These are phyloP conservation scores for Helogale parvula DNA, from an alignment of 2,113 vertebrate genomes.

Conservation along the genomic window DNA sequence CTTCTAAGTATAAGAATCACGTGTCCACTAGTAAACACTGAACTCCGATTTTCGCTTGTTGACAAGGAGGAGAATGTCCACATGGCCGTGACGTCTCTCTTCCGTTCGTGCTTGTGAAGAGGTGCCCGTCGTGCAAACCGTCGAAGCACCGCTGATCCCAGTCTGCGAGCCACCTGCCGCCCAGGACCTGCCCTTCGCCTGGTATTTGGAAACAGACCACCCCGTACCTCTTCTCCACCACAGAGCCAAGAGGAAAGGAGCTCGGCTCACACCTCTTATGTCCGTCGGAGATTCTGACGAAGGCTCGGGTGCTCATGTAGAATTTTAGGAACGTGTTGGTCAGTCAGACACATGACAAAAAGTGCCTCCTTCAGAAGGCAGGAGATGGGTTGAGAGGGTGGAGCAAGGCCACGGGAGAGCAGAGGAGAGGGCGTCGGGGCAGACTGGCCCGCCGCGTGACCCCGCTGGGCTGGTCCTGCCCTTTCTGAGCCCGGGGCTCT, in stretches of 20 bases:
- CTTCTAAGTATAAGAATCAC: rapidly evolving
- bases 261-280: rapidly evolving
- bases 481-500: no score
- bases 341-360: rapidly evolving
- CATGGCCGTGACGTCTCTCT: no score
- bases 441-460: background rate
- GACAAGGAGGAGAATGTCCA: background rate
- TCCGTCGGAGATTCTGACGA: background rate
- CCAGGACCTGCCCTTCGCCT: background rate
- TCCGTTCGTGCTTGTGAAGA: rapidly evolving
- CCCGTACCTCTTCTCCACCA: background rate
- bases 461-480: background rate
- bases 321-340: rapidly evolving
- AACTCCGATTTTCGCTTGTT: background rate
- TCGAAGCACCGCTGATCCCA: rapidly evolving
- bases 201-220: background rate
- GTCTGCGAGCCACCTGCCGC: rapidly evolving
- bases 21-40: background rate
- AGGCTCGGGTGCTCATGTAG: background rate
- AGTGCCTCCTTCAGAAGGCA: background rate
- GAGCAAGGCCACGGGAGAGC: background rate
- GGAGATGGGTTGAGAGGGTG: rapidly evolving
- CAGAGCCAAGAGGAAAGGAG: background rate
- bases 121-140: background rate
- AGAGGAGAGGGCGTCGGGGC: rapidly evolving